phyloP scores from a whole-genome alignment of 2,797 vertebrate species.

The Hybognathus amarus region DNA sequence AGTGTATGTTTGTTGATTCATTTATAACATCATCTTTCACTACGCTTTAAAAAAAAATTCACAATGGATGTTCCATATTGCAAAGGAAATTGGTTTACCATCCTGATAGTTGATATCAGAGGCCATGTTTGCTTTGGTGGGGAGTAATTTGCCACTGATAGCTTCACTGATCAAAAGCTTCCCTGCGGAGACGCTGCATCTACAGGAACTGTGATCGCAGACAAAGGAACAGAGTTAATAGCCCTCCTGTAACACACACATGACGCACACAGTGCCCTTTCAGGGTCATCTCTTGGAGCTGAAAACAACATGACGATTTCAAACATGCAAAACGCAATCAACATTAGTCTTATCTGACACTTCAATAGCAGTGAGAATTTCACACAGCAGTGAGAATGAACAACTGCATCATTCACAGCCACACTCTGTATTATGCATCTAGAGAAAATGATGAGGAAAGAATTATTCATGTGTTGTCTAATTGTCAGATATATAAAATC shows the following conservation, averaged over 20 bases:
- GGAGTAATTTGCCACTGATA: conserved; percentile 21
- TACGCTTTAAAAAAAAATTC: neutral
- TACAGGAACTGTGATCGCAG: conserved; percentile 45
- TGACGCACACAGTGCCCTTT: conserved; percentile 19
- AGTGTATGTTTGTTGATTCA: neutral
- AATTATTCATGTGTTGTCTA: neutral
- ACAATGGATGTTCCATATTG: conserved; percentile 4
- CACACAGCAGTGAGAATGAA: conserved; percentile 21
- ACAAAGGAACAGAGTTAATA: conserved; percentile 47
- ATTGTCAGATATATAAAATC: neutral
- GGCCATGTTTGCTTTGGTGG: conserved; percentile 62
- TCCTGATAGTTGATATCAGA: conserved; percentile 68
- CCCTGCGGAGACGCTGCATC: conserved; percentile 42
- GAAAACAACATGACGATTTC: conserved; percentile 20
- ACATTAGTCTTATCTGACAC: conserved; percentile 12
- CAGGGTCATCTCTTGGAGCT: neutral
- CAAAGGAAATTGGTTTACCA: conserved; percentile 57
- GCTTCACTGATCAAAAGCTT: conserved; percentile 47
- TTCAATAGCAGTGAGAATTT: neutral
- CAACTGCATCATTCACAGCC: neutral
- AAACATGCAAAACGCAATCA: conserved; percentile 6
- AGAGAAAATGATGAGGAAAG: neutral
- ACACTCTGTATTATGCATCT: neutral
- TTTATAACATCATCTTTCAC: neutral
- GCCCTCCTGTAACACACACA: conserved; percentile 17